phyloP scores from a whole-genome alignment of 2,888 invertebrate genomes.

The Drosophila niveifrons region DNA sequence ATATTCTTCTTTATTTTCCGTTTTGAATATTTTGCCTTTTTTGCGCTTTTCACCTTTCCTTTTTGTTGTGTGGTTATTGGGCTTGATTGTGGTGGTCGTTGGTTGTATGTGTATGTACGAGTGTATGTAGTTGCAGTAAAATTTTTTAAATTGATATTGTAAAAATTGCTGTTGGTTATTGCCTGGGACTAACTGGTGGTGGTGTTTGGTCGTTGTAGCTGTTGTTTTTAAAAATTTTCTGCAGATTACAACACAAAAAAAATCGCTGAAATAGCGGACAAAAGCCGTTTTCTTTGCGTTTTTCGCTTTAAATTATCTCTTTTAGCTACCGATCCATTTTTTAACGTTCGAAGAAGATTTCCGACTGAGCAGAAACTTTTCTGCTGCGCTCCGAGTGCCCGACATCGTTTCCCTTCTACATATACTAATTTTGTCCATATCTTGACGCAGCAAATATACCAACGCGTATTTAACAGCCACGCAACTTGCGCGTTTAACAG shows the following conservation, averaged over 20 bases:
- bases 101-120: conserved; percentile 25
- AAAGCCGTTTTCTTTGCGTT: conserved; percentile 85
- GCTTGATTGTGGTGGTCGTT: conserved; percentile 38
- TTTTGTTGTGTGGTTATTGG: conserved; percentile 46
- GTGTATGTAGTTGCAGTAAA: conserved; percentile 52
- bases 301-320: conserved; percentile 82
- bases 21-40: conserved; percentile 24
- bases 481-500: too few species aligned
- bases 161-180: conserved; percentile 60
- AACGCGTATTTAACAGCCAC: neutral
- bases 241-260: conserved; percentile 86
- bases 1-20: conserved; percentile 48
- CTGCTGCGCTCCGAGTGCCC: conserved; percentile 22
- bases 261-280: conserved; percentile 87
- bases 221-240: conserved; percentile 71
- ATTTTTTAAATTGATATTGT: conserved; percentile 54
- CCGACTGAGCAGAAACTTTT: conserved; percentile 76
- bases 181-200: conserved; percentile 68
- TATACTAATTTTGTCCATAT: conserved; percentile 8
- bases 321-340: conserved; percentile 85
- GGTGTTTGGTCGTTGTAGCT: conserved; percentile 70
- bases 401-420: neutral
- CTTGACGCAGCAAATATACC: conserved; percentile 3
- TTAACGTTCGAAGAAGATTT: conserved; percentile 84
- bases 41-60: conserved; percentile 65